These are phyloP conservation scores for Hydrolagus colliei DNA, from an alignment of 2,797 vertebrate species.

Conservation along the genomic window DNA sequence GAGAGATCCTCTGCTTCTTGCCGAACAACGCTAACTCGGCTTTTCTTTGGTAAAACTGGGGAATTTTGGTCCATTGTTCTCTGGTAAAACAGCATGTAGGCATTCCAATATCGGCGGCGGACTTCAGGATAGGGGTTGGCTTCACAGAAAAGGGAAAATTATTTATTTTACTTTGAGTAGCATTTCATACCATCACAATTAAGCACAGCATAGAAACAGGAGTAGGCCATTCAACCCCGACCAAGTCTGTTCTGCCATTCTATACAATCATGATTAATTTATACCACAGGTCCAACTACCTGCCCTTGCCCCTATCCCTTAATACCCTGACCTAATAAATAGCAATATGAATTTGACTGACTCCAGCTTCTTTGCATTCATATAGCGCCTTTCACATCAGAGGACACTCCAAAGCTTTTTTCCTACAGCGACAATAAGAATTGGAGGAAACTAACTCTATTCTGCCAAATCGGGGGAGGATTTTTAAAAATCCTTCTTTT, in stretches of 20 bases:
- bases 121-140: constrained; percentile 94
- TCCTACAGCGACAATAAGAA: not conserved
- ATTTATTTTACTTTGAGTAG: not conserved
- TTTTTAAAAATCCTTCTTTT: not conserved
- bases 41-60: constrained; percentile 91
- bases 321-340: no score
- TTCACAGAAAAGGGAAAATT: constrained; percentile 41
- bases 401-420: not conserved
- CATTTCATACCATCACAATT: not conserved
- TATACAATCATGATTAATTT: no score
- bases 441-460: not conserved
- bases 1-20: constrained; percentile 93
- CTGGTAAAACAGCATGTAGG: constrained; percentile 98
- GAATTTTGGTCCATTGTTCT: constrained; percentile 93
- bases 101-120: constrained; percentile 93
- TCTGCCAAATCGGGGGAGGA: not conserved
- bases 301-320: no score
- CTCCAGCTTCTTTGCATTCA: no score
- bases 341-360: no score
- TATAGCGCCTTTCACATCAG: no score
- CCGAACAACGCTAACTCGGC: constrained; percentile 87
- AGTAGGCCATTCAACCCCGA: no score
- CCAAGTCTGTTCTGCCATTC: no score
- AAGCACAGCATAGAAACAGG: no score
- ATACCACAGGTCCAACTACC: no score